Conservation (phyloP, 2,797 vertebrate genomes). For the Morelia viridis region DNA sequence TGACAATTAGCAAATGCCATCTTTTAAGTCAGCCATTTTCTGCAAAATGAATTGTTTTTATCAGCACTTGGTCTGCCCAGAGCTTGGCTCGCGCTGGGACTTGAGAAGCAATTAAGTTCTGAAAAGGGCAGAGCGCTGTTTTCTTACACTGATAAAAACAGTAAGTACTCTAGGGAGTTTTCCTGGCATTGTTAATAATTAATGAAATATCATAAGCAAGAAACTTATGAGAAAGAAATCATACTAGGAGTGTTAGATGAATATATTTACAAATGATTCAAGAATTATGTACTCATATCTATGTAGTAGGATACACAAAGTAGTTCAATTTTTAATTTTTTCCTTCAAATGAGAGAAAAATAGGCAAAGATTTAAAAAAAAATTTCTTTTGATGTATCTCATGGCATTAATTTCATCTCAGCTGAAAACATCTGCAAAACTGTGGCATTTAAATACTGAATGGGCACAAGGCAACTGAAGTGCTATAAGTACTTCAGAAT, state of each 20-base stretch:
- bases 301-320: background rate
- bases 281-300: background rate
- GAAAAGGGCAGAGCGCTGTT: background rate
- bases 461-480: background rate
- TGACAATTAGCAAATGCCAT: background rate
- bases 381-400: background rate
- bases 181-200: conserved; percentile 17
- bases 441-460: background rate
- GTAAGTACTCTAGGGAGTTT: background rate
- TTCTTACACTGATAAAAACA: conserved; percentile 2
- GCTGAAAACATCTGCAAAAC: background rate
- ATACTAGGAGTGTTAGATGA: background rate
- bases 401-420: background rate
- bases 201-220: conserved; percentile 2
- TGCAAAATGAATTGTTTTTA: background rate
- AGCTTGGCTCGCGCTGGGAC: background rate
- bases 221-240: background rate
- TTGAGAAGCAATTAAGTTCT: conserved; percentile 13
- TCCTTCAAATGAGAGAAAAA: background rate
- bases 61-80: background rate
- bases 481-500: background rate
- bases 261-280: background rate
- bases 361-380: background rate
- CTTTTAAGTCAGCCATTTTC: background rate
- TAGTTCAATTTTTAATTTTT: background rate